Evolutionary conservation across 2,797 vertebrate genomes (phyloP).

Genomic region (Smutsia temminckii): DNA sequence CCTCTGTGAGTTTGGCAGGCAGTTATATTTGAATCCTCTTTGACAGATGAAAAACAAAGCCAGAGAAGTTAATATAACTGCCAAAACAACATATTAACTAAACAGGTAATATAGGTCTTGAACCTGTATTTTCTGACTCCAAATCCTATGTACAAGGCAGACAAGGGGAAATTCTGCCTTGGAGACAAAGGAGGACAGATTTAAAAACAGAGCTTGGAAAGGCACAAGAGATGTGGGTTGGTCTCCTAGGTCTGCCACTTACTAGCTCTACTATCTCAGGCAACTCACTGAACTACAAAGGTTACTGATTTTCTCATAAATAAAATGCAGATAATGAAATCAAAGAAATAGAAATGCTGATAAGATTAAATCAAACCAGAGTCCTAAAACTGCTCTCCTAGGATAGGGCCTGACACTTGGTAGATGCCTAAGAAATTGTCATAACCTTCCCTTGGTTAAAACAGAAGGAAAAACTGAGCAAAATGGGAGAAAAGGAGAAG

Average conservation of each 20-base stretch:
- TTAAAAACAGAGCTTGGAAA: not conserved
- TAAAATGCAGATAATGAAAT: not conserved
- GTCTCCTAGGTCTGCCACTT: not conserved
- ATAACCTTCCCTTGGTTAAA: not conserved
- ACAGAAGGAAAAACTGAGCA: not conserved
- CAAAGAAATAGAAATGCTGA: not conserved
- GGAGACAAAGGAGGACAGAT: not conserved
- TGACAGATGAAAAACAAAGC: not conserved
- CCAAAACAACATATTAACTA: not conserved
- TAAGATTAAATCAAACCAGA: not conserved
- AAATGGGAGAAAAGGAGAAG: not conserved
- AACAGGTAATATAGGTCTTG: not conserved
- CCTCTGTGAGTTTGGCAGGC: not conserved
- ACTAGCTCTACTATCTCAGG: not conserved
- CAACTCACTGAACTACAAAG: not conserved
- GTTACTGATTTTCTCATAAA: not conserved
- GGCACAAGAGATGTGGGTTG: not conserved
- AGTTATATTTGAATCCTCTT: not conserved
- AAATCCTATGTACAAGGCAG: not conserved
- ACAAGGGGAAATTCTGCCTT: constrained; percentile 7
- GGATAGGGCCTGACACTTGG: not conserved
- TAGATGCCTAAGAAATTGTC: not conserved
- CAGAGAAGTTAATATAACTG: not conserved
- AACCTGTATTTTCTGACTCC: not conserved
- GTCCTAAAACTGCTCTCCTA: not conserved